Evolutionary conservation across 2,113 vertebrate species (phyloP).

Genomic region (Chlamydotis undulata): DNA sequence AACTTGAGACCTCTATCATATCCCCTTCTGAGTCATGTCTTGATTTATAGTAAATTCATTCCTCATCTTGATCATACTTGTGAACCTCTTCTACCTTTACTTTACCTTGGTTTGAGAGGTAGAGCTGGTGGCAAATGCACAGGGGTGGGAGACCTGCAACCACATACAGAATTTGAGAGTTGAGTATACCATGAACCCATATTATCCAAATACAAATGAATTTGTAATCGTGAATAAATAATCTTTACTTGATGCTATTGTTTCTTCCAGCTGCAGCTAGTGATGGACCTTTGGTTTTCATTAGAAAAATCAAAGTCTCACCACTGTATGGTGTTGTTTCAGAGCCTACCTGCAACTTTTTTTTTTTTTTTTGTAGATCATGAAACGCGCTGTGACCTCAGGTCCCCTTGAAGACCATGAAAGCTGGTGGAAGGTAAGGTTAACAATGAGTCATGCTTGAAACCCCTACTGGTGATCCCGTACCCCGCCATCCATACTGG

Average conservation of each 20-base stretch:
- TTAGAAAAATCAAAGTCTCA: not conserved
- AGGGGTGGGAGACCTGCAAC: not conserved
- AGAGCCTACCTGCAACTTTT: not conserved
- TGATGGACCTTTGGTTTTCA: not conserved
- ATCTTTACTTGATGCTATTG: not conserved
- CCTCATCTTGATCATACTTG: not conserved
- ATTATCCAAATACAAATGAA: not conserved
- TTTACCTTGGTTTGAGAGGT: not conserved
- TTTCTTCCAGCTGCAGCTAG: not conserved
- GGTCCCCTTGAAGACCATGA: not conserved
- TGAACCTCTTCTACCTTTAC: not conserved
- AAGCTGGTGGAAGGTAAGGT: not conserved
- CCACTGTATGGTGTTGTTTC: not conserved
- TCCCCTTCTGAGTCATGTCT: not conserved
- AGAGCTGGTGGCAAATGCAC: not conserved
- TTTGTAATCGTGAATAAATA: not conserved
- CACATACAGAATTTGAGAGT: not conserved
- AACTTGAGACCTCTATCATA: not conserved
- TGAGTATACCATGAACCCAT: not conserved
- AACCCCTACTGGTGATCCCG: not conserved
- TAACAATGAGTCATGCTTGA: not conserved
- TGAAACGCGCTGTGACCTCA: not conserved
- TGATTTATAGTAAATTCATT: not conserved
- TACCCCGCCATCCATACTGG: not conserved
- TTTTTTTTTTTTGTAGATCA: not conserved